Conservation (phyloP, 2,888 invertebrate genomes). For the Diarsia brunnea region DNA sequence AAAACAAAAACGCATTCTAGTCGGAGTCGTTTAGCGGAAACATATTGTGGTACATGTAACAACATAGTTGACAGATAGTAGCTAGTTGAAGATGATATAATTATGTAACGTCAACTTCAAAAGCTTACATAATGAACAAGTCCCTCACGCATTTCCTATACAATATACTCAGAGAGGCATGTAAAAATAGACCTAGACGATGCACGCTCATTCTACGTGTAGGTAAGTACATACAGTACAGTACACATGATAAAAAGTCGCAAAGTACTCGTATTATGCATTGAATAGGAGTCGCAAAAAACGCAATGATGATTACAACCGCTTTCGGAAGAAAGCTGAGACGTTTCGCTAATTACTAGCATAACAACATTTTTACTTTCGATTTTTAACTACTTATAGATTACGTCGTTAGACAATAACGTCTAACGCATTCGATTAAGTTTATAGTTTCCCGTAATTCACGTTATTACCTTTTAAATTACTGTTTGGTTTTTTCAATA, state of each 20-base stretch:
- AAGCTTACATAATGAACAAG: constrained; percentile 51
- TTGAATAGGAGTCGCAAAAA: constrained; percentile 62
- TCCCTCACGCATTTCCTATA: constrained; percentile 48
- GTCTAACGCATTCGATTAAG: neutral
- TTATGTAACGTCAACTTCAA: constrained; percentile 21
- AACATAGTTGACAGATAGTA: neutral
- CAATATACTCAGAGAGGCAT: constrained; percentile 9
- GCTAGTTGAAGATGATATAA: constrained; percentile 11
- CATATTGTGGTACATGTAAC: constrained; percentile 14
- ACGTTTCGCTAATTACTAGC: constrained; percentile 59
- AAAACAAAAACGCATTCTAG: neutral
- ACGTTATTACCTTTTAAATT: neutral
- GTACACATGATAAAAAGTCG: constrained; percentile 48
- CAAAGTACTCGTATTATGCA: constrained; percentile 58
- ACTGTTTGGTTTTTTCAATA: neutral
- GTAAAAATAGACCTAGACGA: constrained; percentile 30
- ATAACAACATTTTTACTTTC: constrained; percentile 64
- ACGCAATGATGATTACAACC: constrained; percentile 53
- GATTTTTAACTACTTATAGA: constrained; percentile 53
- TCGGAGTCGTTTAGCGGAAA: constrained; percentile 11
- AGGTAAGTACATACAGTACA: constrained; percentile 8
- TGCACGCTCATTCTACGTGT: constrained; percentile 18
- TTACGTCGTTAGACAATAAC: constrained; percentile 34
- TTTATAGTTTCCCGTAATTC: constrained; percentile 2
- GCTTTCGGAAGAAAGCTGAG: constrained; percentile 66